Conservation (phyloP, 2,888 invertebrate species). For the Cryptocephalus moraei region DNA sequence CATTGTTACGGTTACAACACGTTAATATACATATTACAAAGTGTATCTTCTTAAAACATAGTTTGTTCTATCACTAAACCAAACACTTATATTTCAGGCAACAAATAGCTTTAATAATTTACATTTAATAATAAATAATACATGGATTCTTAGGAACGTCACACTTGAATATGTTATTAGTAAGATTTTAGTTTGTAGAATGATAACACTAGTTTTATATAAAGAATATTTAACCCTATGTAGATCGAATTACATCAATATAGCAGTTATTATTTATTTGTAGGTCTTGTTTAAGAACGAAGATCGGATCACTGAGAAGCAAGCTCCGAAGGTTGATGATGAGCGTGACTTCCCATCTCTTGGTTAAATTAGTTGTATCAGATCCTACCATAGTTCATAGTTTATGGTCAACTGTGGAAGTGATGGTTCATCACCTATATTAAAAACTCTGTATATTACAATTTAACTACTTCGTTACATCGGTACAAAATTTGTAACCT, state of each 20-base stretch:
- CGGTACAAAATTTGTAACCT: slow-evolving; percentile 25
- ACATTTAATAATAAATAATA: too few species aligned
- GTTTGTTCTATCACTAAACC: too few species aligned
- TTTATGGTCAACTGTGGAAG: slow-evolving; percentile 12
- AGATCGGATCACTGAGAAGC: slow-evolving; percentile 23
- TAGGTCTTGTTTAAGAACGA: slow-evolving; percentile 19
- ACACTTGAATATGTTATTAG: too few species aligned
- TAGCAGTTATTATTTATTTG: not conserved
- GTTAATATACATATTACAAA: too few species aligned
- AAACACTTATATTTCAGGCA: too few species aligned
- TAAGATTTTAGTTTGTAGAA: too few species aligned
- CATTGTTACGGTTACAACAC: too few species aligned
- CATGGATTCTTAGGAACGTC: too few species aligned
- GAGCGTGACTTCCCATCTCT: slow-evolving; percentile 93
- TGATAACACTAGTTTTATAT: too few species aligned
- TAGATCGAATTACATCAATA: not conserved
- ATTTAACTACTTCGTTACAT: slow-evolving; percentile 31
- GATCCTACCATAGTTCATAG: slow-evolving; percentile 14
- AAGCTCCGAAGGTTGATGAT: slow-evolving; percentile 84
- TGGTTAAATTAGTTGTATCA: slow-evolving; percentile 46
- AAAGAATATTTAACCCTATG: too few species aligned
- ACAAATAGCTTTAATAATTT: too few species aligned
- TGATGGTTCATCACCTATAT: slow-evolving; percentile 14
- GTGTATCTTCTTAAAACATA: too few species aligned
- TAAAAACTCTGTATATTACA: slow-evolving; percentile 21